phyloP scores from a whole-genome alignment of 2,113 vertebrate species.

The Limnothrissa miodon region DNA sequence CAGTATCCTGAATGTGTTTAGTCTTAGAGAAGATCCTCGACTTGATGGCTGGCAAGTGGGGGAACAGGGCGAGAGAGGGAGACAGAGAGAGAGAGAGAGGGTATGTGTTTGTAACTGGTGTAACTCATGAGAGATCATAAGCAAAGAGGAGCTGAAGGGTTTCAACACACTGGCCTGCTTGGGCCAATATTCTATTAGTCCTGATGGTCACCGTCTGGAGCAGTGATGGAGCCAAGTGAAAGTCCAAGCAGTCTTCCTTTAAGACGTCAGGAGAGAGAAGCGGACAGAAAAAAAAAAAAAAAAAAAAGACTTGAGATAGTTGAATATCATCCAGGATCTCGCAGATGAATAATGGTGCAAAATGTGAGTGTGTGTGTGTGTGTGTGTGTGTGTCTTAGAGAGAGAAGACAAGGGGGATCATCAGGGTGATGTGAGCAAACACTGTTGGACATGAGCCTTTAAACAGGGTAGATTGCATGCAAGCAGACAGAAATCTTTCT shows the following conservation, averaged over 20 bases:
- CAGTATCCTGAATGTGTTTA: slow-evolving; percentile 34
- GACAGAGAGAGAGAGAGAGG: slow-evolving; percentile 33
- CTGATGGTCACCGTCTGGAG: background rate
- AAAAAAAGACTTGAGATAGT: slow-evolving; percentile 25
- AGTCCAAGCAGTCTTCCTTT: background rate
- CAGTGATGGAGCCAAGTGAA: background rate
- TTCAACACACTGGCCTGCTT: slow-evolving; percentile 10
- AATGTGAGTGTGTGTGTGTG: background rate
- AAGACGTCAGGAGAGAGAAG: background rate
- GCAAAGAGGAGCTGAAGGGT: slow-evolving; percentile 31
- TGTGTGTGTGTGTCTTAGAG: background rate
- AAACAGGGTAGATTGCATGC: slow-evolving; percentile 23
- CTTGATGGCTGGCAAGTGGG: background rate
- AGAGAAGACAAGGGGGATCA: background rate
- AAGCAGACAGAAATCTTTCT: slow-evolving; percentile 24
- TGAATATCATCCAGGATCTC: slow-evolving; percentile 30
- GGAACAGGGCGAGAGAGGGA: slow-evolving; percentile 29
- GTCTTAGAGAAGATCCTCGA: background rate
- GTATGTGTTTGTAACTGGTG: background rate
- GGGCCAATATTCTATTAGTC: background rate
- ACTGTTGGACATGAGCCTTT: slow-evolving; percentile 26
- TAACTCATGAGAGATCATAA: slow-evolving; percentile 29
- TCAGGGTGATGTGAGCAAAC: slow-evolving; percentile 25
- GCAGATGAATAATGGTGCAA: slow-evolving; percentile 22
- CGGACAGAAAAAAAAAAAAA: slow-evolving; percentile 24